Evolutionary conservation across 2,113 vertebrate species (phyloP).

Genomic region (Marmota flaviventris): DNA sequence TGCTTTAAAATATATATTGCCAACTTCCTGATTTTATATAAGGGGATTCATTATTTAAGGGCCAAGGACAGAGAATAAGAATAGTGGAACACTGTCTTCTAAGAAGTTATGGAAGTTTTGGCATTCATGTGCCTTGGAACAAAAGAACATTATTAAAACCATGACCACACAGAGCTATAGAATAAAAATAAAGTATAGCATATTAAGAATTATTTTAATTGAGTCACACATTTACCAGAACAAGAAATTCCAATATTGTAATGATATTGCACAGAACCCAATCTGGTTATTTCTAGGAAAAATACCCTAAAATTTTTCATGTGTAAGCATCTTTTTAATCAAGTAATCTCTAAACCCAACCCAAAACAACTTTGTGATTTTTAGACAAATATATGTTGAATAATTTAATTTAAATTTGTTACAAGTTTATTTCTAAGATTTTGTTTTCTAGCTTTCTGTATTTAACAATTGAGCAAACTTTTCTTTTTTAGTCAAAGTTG

Average conservation of each 20-base stretch:
- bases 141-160: constrained; percentile 59
- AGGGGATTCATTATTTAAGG: constrained; percentile 3
- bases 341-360: constrained; percentile 51
- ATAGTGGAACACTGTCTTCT: neutral
- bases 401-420: neutral
- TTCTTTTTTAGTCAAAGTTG: neutral
- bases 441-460: constrained; percentile 22
- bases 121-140: constrained; percentile 54
- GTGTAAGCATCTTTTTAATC: constrained; percentile 45
- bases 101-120: constrained; percentile 54
- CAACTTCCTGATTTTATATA: constrained; percentile 45
- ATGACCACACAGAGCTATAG: constrained; percentile 48
- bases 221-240: constrained; percentile 61
- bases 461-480: neutral
- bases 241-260: constrained; percentile 57
- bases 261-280: constrained; percentile 53
- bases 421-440: neutral
- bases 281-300: constrained; percentile 65
- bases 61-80: neutral
- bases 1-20: neutral
- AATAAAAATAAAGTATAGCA: constrained; percentile 68
- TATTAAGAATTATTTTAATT: constrained; percentile 65
- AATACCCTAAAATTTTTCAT: constrained; percentile 61
- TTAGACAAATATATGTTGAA: constrained; percentile 16
- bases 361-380: neutral